Evolutionary conservation across 2,888 invertebrate genomes (phyloP), one percentile per base, ranked within the genome.

Genomic region (Idaea aversata): DNA sequence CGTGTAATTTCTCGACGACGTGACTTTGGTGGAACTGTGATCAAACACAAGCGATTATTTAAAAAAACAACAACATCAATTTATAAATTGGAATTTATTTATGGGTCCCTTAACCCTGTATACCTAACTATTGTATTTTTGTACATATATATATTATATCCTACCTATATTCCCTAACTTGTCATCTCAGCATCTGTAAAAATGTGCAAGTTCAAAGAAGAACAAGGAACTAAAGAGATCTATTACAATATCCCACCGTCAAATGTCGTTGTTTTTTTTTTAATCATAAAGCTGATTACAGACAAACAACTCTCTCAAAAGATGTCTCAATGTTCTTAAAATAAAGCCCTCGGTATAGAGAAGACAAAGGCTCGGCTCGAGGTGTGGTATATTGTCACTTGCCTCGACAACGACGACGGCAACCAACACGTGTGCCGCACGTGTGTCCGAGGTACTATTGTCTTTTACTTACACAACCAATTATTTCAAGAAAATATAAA

Each of bases 391-490:
- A 71, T 70, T 69, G 68, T 63, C 15, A 34, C 57, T 57, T 64
- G 70, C 63, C 64, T 57, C 25, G n/a, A n/a, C n/a, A n/a, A n/a
- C n/a, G n/a, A n/a, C n/a, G n/a, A n/a, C n/a, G 61, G 64, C 64
- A 25, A 67, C 70, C 64, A 63, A 73, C 88, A 88, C 86, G 86
- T 87, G 86, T 75, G 72, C 61, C 77, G 78, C 87, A 87, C 86
- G 87, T 85, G 84, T 69, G 70, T 63, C 75, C 77, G 76, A 84
- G 83, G 85, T 84, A 79, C 47, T 75, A 84, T 88, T 88, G 85
- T 87, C 80, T 81, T 66, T 65, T 65, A 71, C 68, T 69, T 70
- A 71, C 65, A 77, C 74, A 71, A 69, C 67, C 63, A 38, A 63
- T 68, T 69, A 73, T 73, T 71, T 69, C 38, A 38, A 47, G 5